These are phyloP conservation scores for Acholoe squamosa DNA, from an alignment of 2,888 invertebrate genomes.

Conservation along the genomic window DNA sequence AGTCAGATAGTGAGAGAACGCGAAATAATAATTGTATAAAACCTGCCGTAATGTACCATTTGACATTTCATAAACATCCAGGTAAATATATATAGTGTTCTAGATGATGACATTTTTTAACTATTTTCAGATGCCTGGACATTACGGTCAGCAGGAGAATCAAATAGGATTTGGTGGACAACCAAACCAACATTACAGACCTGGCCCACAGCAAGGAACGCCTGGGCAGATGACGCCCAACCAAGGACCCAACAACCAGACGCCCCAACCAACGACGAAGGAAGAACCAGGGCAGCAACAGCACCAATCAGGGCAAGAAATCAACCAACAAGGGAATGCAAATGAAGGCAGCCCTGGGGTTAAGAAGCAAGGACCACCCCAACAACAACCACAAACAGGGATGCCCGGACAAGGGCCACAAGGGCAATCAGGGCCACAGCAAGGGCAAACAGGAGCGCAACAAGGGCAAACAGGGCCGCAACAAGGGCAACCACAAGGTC, in stretches of 20 bases:
- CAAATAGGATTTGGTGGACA: slow-evolving; percentile 43
- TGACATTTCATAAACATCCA: too few species aligned
- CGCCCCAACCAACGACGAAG: background rate
- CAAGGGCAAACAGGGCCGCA: slow-evolving; percentile 1
- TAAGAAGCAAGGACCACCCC: background rate
- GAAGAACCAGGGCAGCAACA: background rate
- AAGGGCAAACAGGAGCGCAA: background rate
- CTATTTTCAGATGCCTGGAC: slow-evolving; percentile 42
- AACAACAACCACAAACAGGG: background rate
- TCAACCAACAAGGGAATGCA: background rate
- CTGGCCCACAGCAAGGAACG: background rate
- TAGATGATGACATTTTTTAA: background rate
- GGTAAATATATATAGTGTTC: too few species aligned
- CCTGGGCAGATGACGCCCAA: background rate
- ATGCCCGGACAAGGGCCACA: background rate
- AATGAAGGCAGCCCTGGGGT: background rate
- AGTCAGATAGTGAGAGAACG: too few species aligned
- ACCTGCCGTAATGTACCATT: too few species aligned
- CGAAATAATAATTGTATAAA: too few species aligned
- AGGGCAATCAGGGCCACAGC: slow-evolving; percentile 32
- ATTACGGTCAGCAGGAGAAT: slow-evolving; percentile 49
- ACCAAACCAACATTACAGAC: slow-evolving; percentile 26
- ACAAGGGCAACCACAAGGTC: background rate
- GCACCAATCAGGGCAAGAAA: background rate
- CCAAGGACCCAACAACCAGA: background rate